Percentiles rank a stretch among this genome's conserved stretches.
These are phyloP conservation scores for Diorhabda sublineata DNA, from an alignment of 1,140 invertebrate species.

Conservation along the genomic window DNA sequence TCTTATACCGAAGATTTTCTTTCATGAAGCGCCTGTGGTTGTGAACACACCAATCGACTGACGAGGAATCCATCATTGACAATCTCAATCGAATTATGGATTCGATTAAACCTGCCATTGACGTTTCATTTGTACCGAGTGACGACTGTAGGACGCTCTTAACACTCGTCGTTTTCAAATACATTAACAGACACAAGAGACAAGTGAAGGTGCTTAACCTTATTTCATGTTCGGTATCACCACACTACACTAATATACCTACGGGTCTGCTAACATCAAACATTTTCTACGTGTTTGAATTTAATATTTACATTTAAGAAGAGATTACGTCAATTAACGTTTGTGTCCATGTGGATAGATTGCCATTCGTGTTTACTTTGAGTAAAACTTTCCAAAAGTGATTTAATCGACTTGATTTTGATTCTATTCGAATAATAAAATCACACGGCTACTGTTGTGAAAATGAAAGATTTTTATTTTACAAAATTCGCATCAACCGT, in stretches of 20 bases:
- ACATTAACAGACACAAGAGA: constrained; percentile 17
- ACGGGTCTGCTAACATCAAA: background rate
- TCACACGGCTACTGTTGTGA: too few relatives aligned
- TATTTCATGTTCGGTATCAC: constrained; percentile 8
- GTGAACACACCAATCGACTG: background rate
- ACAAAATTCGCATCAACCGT: too few relatives aligned
- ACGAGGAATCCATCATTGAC: background rate
- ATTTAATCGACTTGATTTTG: too few relatives aligned
- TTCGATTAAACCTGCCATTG: constrained; percentile 26
- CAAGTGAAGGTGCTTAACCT: constrained; percentile 12
- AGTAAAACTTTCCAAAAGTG: too few relatives aligned
- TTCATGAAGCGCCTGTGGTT: background rate
- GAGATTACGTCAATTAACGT: too few relatives aligned
- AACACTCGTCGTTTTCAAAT: constrained; percentile 18
- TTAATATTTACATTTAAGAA: background rate
- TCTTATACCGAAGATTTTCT: too few relatives aligned
- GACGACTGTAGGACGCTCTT: constrained; percentile 11
- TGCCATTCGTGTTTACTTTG: too few relatives aligned
- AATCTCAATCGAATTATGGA: constrained; percentile 24
- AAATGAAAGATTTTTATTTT: too few relatives aligned
- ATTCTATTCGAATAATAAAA: too few relatives aligned
- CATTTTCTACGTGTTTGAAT: background rate
- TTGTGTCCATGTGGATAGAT: too few relatives aligned
- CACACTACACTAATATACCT: background rate
- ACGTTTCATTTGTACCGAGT: constrained; percentile 23